These are phyloP conservation scores for Corbicula japonica DNA, from an alignment of 2,888 invertebrate species.

Conservation along the genomic window DNA sequence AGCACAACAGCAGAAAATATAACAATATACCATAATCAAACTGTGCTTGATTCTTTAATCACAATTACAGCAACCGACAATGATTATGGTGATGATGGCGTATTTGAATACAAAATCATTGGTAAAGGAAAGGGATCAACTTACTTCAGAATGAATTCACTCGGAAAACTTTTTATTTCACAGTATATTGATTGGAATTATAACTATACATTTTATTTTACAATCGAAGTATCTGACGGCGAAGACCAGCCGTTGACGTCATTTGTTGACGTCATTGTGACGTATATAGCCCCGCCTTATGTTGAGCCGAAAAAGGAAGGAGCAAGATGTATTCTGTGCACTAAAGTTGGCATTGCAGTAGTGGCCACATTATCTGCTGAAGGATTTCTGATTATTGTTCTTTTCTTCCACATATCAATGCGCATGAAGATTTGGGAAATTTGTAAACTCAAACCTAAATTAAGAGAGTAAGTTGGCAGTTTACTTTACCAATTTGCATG, in stretches of 20 bases:
- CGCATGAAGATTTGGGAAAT: conserved; percentile 23
- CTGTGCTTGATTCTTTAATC: conserved; percentile 21
- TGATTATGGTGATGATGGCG: conserved; percentile 34
- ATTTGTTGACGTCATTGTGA: conserved; percentile 27
- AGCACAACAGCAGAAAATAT: conserved; percentile 17
- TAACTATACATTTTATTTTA: conserved; percentile 40
- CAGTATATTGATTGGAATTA: conserved; percentile 32
- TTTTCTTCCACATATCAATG: conserved; percentile 12
- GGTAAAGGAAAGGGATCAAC: conserved; percentile 30
- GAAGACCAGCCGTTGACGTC: conserved; percentile 14
- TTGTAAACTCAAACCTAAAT: conserved; percentile 22
- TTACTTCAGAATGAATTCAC: conserved; percentile 29
- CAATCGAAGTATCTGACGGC: conserved; percentile 32
- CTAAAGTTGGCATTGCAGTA: conserved; percentile 15
- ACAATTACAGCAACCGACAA: conserved; percentile 33
- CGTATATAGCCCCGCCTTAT: conserved; percentile 24
- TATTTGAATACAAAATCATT: conserved; percentile 28
- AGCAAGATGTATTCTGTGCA: conserved; percentile 36
- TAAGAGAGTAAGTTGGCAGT: conserved; percentile 7
- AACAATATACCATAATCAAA: conserved; percentile 34
- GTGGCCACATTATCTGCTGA: conserved; percentile 18
- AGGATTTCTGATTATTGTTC: conserved; percentile 10
- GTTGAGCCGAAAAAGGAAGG: background rate
- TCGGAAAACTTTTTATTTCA: background rate
- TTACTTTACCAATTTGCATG: too few relatives aligned